Evolutionary conservation across 2,797 vertebrate genomes (phyloP).

Genomic region (Sebastes vulpes): DNA sequence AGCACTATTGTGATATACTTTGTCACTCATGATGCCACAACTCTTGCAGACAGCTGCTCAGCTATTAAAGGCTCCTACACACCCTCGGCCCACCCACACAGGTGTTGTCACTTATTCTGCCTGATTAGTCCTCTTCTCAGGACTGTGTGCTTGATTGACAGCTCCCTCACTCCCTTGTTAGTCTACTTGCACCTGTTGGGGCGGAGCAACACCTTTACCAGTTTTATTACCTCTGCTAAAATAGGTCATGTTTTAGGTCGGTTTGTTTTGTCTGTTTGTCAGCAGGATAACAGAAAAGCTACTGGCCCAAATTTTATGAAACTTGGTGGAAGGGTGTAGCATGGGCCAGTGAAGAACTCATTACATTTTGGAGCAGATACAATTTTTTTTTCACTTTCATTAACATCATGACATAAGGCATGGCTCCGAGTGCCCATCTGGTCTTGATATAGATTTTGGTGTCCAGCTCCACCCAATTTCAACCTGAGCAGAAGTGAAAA

Average conservation of each 20-base stretch:
- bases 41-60: neutral
- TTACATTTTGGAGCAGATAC: neutral
- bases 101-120: slow-evolving; percentile 2
- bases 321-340: neutral
- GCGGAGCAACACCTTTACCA: neutral
- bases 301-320: neutral
- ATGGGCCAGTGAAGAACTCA: neutral
- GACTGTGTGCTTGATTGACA: neutral
- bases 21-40: neutral
- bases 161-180: neutral
- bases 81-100: neutral
- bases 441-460: neutral
- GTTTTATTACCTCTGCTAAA: neutral
- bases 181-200: neutral
- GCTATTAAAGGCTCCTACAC: neutral
- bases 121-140: neutral
- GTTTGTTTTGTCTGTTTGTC: neutral
- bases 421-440: neutral
- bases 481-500: neutral
- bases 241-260: neutral
- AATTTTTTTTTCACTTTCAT: neutral
- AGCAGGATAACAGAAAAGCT: neutral
- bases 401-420: neutral
- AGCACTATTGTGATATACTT: neutral
- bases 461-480: neutral